Conservation (phyloP, 1,140 invertebrate genomes). For the Pararge aegeria region DNA sequence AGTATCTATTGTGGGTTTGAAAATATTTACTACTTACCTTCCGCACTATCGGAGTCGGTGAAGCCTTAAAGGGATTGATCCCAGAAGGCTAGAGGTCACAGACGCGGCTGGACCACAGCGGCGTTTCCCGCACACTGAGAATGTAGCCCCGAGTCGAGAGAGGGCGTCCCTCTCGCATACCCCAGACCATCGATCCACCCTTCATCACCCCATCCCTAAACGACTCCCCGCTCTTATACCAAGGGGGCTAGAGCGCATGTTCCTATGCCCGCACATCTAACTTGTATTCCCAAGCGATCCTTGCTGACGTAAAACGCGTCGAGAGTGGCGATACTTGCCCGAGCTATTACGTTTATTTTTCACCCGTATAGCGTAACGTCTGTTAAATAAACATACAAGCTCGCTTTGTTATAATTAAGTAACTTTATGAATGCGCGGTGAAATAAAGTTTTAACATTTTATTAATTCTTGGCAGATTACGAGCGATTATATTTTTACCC, state of each 20-base stretch:
- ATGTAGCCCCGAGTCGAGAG: constrained; percentile 32
- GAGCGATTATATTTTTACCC: too few relatives aligned
- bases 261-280: background rate
- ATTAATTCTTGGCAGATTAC: too few relatives aligned
- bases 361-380: background rate
- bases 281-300: constrained; percentile 29
- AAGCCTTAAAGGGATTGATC: background rate
- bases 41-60: constrained; percentile 5
- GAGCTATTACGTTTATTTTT: background rate
- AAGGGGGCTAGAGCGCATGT: constrained; percentile 19
- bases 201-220: constrained; percentile 29
- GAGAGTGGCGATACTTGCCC: constrained; percentile 43
- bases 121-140: constrained; percentile 26
- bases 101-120: constrained; percentile 14
- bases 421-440: too few relatives aligned
- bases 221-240: constrained; percentile 24
- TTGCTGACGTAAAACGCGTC: constrained; percentile 49
- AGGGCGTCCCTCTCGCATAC: constrained; percentile 41
- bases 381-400: too few relatives aligned
- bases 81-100: background rate
- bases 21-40: constrained; percentile 22
- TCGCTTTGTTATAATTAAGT: too few relatives aligned
- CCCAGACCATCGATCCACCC: constrained; percentile 64
- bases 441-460: too few relatives aligned
- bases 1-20: background rate